Evolutionary conservation across 2,113 vertebrate genomes (phyloP).

Genomic region (Ciconia boyciana): DNA sequence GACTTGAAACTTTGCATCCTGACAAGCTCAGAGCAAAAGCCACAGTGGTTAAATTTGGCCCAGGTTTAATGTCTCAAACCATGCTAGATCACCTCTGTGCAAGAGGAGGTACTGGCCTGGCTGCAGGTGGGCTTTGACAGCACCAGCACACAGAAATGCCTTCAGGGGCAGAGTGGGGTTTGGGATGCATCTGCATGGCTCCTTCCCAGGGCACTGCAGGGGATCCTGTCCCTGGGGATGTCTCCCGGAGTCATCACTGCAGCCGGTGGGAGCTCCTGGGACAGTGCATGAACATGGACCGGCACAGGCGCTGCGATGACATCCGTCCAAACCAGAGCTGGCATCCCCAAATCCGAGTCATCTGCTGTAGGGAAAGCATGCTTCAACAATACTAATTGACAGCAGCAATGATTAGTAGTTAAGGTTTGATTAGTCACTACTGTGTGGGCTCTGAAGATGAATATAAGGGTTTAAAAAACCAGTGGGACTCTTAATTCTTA

Average conservation of each 20-base stretch:
- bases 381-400: neutral
- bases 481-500: neutral
- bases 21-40: neutral
- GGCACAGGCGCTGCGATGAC: neutral
- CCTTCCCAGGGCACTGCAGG: neutral
- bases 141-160: neutral
- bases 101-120: neutral
- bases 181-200: neutral
- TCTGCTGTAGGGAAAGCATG: neutral
- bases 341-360: accelerated
- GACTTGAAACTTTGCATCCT: neutral
- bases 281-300: neutral
- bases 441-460: neutral
- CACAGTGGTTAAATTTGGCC: neutral
- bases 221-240: neutral
- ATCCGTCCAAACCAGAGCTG: neutral
- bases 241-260: neutral
- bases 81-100: neutral
- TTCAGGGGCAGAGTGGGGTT: neutral
- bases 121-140: neutral
- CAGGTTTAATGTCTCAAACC: neutral
- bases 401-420: neutral
- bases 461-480: neutral
- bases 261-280: conserved; percentile 2
- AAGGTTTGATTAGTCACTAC: neutral